Conservation (phyloP, 2,888 invertebrate species). For the Caenorhabditis sp. region DNA sequence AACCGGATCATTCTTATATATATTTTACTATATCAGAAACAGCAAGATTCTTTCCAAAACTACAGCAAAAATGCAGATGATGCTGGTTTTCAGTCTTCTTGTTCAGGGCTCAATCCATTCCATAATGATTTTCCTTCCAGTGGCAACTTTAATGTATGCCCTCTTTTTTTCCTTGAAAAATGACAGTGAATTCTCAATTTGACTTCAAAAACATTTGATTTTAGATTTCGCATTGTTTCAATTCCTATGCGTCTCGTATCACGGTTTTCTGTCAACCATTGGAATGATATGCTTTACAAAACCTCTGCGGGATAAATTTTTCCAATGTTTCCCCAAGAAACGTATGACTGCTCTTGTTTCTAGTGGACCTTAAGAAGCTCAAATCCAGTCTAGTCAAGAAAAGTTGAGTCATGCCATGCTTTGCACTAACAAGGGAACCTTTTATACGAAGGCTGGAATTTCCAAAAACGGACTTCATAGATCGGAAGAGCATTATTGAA, state of each 20-base stretch:
- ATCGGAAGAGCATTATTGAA: too few species aligned
- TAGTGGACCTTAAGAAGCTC: too few species aligned
- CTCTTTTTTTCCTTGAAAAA: not conserved
- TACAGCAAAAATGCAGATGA: not conserved
- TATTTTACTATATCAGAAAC: not conserved
- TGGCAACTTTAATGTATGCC: not conserved
- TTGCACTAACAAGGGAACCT: too few species aligned
- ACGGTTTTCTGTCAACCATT: not conserved
- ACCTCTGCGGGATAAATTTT: not conserved
- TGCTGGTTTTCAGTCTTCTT: not conserved
- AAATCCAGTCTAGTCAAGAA: too few species aligned
- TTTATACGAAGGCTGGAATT: too few species aligned
- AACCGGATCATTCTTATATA: not conserved
- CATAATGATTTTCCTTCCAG: not conserved
- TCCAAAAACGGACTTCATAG: too few species aligned
- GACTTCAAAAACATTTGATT: too few species aligned
- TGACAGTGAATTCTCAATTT: not conserved
- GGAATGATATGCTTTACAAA: slow-evolving; percentile 1
- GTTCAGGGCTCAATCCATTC: slow-evolving; percentile 3
- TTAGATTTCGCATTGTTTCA: not conserved
- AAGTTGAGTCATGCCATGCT: too few species aligned
- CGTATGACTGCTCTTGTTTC: not conserved
- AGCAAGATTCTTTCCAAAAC: not conserved
- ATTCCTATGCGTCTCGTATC: not conserved
- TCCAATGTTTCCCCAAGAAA: not conserved